Evolutionary conservation across 2,797 vertebrate species (phyloP), one percentile per base, ranked within the genome.

Genomic region (Merluccius polli): DNA sequence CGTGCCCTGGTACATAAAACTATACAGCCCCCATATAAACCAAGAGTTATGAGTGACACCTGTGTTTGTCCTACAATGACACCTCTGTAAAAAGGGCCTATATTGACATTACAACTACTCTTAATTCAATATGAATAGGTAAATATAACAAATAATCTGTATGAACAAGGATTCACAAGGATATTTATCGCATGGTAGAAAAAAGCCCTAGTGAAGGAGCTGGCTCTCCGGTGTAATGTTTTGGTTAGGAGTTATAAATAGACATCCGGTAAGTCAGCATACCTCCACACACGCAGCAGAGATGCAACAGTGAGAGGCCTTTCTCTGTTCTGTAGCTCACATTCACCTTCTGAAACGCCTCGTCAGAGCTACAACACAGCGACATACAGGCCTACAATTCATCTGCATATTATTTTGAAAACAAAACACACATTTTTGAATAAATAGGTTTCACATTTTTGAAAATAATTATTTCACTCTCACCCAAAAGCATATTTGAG

Each of bases 331-430:
- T 93, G 87, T 95, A 98, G 92, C 95, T 96, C 83, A 98, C 84
- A 82, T 97, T 98, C 83, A 98, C 96, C 92, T 97, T 97, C 91
- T 92, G 93, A 88, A 99, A 98, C 77, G 96, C 96, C 87, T 99
- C 97, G 36, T 98, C 95, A 1, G 96, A 98, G 91, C 97, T 99
- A 92, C 79, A 38, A 18, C 76, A 78, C 73, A 73, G n/a, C 48
- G 59, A 41, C 5, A 59, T 1, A 63, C 21, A 24, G 38, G 8
- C 30, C 30, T 52, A 13, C 59, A 71, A 21, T 24, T 27, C 3
- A 65, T 63, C 52, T 63, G n/a, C 7, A 27, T 63, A 0, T 52
- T 7, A n/a, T n/a, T 59, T 48, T 48, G 16, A 31, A 68, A 67
- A 32, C 63, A 29, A 67, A 24, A 10, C 21, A n/a, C n/a, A n/a